Conservation (phyloP, 2,888 invertebrate species). For the Eupelmus urozonus region DNA sequence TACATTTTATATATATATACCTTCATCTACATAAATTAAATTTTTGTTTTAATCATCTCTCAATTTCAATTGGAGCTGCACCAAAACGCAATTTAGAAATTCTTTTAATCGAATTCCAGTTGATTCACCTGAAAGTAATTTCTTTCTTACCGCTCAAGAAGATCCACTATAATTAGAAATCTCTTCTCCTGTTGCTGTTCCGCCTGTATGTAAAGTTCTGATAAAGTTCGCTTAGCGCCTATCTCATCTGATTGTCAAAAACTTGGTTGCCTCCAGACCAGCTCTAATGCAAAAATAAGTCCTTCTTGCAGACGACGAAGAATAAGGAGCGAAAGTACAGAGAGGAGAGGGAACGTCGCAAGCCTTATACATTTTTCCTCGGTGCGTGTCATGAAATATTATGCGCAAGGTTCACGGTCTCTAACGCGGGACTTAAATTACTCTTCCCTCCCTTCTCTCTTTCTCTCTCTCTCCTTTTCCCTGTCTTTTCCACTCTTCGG, state of each 20-base stretch:
- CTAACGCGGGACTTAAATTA: too few species aligned
- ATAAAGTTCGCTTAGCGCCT: too few species aligned
- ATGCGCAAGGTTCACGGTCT: slow-evolving; percentile 56
- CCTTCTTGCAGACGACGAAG: slow-evolving; percentile 18
- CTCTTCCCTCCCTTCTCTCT: background rate
- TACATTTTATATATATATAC: too few species aligned
- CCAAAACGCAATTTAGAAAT: too few species aligned
- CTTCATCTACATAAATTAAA: too few species aligned
- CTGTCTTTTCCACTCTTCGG: background rate
- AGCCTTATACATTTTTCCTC: slow-evolving; percentile 56
- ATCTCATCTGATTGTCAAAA: too few species aligned
- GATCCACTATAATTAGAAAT: background rate
- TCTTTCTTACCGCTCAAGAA: background rate
- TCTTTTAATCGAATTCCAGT: background rate
- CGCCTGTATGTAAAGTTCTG: background rate
- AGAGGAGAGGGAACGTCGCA: slow-evolving; percentile 10
- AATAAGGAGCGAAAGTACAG: background rate
- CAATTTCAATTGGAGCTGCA: too few species aligned
- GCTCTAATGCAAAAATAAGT: slow-evolving; percentile 64
- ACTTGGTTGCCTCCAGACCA: too few species aligned
- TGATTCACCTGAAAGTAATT: background rate
- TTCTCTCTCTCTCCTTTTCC: background rate
- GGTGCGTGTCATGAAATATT: slow-evolving; percentile 60
- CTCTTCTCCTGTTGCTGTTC: background rate
- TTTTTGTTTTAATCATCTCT: too few species aligned